A percentile compares a stretch with the other conserved stretches of the same genome.
phyloP scores from a whole-genome alignment of 2,888 invertebrate genomes.

The Drosophila paramelanica region DNA sequence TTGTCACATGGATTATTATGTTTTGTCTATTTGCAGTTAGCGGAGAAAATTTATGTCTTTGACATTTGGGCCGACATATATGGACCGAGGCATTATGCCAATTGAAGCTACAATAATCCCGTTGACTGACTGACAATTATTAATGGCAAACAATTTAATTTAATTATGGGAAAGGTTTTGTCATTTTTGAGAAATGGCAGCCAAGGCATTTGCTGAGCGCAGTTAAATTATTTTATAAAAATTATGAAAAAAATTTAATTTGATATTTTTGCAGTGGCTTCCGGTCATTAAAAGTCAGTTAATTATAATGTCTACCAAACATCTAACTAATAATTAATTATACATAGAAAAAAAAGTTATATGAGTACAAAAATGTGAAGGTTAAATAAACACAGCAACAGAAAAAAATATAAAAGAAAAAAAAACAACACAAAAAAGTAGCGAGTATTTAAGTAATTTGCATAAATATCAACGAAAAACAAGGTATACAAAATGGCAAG shows the following conservation, averaged over 20 bases:
- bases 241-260: conserved; percentile 17
- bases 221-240: conserved; percentile 27
- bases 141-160: conserved; percentile 75
- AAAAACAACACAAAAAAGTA: conserved; percentile 11
- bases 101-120: conserved; percentile 39
- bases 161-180: conserved; percentile 72
- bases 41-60: conserved; percentile 63
- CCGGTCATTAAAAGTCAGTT: conserved; percentile 67
- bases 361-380: conserved; percentile 54
- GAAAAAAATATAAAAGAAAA: background rate
- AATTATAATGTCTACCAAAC: conserved; percentile 56
- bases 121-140: conserved; percentile 66
- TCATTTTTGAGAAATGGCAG: conserved; percentile 44
- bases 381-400: conserved; percentile 35
- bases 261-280: conserved; percentile 53
- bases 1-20: conserved; percentile 76
- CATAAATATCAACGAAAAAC: conserved; percentile 48
- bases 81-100: conserved; percentile 57
- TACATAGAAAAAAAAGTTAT: conserved; percentile 13
- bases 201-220: conserved; percentile 24
- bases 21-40: conserved; percentile 47
- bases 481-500: background rate
- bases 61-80: conserved; percentile 75
- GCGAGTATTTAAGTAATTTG: conserved; percentile 52
- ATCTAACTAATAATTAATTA: conserved; percentile 56